phyloP scores from a whole-genome alignment of 2,888 invertebrate genomes.

The Archips xylosteana region DNA sequence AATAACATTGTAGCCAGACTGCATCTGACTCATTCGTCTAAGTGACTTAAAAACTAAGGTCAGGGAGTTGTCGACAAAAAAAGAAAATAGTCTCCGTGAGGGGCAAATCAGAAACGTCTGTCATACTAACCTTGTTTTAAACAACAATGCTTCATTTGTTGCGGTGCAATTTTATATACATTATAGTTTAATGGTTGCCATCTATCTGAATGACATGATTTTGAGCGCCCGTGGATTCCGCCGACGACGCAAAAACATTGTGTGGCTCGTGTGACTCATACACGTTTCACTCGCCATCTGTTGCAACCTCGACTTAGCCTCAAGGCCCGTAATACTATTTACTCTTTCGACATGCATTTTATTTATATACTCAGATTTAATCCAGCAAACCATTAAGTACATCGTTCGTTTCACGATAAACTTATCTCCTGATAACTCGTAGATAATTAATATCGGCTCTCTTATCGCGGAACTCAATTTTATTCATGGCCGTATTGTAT shows the following conservation, averaged over 20 bases:
- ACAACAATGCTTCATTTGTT: conserved; percentile 19
- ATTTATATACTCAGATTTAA: conserved; percentile 39
- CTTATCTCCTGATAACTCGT: conserved; percentile 32
- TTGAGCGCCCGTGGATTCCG: conserved; percentile 10
- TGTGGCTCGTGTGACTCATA: conserved; percentile 59
- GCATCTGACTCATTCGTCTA: conserved; percentile 7
- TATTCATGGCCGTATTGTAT: conserved; percentile 38
- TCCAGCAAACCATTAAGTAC: conserved; percentile 36
- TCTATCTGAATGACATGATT: conserved; percentile 33
- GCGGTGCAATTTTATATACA: conserved; percentile 27
- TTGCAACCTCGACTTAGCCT: conserved; percentile 55
- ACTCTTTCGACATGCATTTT: conserved; percentile 35
- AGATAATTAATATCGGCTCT: conserved; percentile 18
- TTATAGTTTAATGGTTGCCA: conserved; percentile 35
- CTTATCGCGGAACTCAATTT: conserved; percentile 34
- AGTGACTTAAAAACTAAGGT: conserved; percentile 3
- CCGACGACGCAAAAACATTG: conserved; percentile 47
- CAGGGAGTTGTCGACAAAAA: conserved; percentile 10
- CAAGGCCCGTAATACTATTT: conserved; percentile 38
- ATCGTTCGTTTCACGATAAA: conserved; percentile 34
- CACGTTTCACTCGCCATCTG: conserved; percentile 67
- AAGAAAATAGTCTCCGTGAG: not conserved
- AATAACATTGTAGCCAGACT: not conserved
- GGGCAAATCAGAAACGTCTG: conserved; percentile 9
- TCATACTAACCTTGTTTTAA: conserved; percentile 29